A percentile compares a stretch with the other conserved stretches of the same genome.
Conservation (phyloP, 2,113 vertebrate genomes). For the Psophia crepitans region DNA sequence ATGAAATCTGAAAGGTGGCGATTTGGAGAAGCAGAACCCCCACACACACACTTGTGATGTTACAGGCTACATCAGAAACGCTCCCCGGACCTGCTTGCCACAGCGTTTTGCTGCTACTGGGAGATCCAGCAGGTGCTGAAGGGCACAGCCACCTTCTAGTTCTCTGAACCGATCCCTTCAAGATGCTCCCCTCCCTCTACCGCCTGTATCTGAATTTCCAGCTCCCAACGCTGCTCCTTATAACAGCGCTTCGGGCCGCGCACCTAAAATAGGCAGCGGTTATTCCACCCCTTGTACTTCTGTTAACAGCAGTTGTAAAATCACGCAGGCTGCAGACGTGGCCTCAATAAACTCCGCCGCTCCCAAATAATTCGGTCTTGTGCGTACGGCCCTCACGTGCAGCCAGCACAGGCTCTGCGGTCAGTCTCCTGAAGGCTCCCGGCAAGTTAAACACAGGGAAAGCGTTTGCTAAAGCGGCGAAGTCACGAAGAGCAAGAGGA, state of each 20-base stretch:
- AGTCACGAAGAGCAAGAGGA: not conserved
- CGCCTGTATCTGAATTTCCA: not conserved
- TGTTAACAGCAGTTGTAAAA: not conserved
- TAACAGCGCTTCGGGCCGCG: not conserved
- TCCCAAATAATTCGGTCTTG: not conserved
- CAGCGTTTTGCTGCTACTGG: not conserved
- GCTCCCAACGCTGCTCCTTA: not conserved
- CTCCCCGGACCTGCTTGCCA: not conserved
- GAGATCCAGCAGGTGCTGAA: not conserved
- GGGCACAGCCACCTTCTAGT: not conserved
- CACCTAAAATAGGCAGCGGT: not conserved
- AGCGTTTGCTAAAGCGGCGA: not conserved
- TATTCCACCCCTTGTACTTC: not conserved
- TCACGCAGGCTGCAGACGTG: not conserved
- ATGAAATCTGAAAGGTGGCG: not conserved
- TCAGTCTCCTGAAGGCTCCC: not conserved
- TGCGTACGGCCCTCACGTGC: not conserved
- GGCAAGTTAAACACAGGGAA: not conserved
- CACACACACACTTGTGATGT: not conserved
- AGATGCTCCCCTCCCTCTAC: not conserved
- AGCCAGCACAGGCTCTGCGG: not conserved
- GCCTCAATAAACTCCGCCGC: not conserved
- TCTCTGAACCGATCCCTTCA: not conserved
- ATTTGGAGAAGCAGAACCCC: not conserved
- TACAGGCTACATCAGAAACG: not conserved